These are phyloP conservation scores for Pelobates fuscus DNA, from an alignment of 2,113 vertebrate genomes.

Conservation along the genomic window DNA sequence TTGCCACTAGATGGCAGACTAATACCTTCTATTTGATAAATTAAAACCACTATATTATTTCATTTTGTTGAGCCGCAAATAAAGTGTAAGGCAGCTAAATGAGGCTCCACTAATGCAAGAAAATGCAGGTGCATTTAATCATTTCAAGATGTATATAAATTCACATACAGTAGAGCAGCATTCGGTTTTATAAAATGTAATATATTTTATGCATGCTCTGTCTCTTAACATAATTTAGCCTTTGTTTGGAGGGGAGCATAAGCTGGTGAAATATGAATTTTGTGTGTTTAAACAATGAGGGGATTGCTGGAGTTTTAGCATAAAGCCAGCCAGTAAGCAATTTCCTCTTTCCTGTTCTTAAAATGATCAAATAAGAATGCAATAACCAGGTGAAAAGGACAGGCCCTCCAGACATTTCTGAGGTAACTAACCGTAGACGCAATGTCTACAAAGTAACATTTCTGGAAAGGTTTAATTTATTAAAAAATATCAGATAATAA, in stretches of 20 bases:
- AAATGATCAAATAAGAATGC: constrained; percentile 65
- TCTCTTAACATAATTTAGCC: constrained; percentile 59
- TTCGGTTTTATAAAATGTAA: constrained; percentile 55
- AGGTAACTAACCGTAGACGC: constrained; percentile 38
- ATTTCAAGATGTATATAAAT: constrained; percentile 70
- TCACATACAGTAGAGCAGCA: constrained; percentile 53
- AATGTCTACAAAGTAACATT: constrained; percentile 45
- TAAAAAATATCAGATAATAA: constrained; percentile 23
- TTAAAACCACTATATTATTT: neutral
- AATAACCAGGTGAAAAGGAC: constrained; percentile 60
- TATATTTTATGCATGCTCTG: constrained; percentile 47
- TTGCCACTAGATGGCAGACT: constrained; percentile 67
- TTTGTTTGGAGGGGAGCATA: constrained; percentile 49
- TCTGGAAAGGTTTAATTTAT: constrained; percentile 35
- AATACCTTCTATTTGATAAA: constrained; percentile 51
- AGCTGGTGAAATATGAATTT: constrained; percentile 41
- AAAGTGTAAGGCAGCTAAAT: constrained; percentile 15
- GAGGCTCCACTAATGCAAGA: constrained; percentile 23
- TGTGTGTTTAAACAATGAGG: constrained; percentile 67
- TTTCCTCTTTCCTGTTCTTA: constrained; percentile 75
- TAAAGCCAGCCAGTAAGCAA: constrained; percentile 62
- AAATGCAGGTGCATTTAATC: constrained; percentile 69
- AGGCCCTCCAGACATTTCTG: constrained; percentile 52
- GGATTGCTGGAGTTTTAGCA: constrained; percentile 55
- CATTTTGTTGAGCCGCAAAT: neutral